Base-by-base conservation (phyloP, 2,888 invertebrate species). In the Morpho deidamia region DNA sequence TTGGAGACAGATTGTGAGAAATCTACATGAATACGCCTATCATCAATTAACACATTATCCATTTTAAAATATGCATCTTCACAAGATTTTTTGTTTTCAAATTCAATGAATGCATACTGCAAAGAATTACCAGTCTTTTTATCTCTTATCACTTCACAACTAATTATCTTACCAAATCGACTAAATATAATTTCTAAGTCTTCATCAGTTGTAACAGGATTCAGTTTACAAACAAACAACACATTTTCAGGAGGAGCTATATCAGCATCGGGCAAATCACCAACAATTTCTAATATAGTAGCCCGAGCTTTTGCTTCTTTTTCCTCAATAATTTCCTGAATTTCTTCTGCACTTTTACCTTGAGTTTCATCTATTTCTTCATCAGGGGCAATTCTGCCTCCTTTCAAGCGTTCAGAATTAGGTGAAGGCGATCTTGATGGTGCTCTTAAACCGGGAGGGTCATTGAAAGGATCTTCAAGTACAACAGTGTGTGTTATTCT, bases 41-140 rank as follows among this genome's bases (percentile, higher is more conserved):
- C 99, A 84, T 99, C 99, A 68, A 99, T 99, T 7, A 99, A 89
- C 0, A 99, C 99, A 90, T 99, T 99, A 78, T 99, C 99, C 99
- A 99, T 99, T 90, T 99, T 99, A 72, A 99, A 98, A 82, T 97
- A 99, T 0, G 99, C 99, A 67, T 96, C 96, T 86, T 99, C 99
- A 84, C 99, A 99, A 0, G 96, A 92, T 70, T 96, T 96, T 62
- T 94, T 93, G 50, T 97, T 95, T 59, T 95, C 95, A 90, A 99
- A 99, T 81, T 99, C 99, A 55, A 99, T 96, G 78, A 99, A 99
- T 0, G 99, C 99, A 83, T 99, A 99, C 74, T 99, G 99, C 53
- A 99, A 87, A 0, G 99, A 99, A 76, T 99, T 98, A 0, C 95
- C 95, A 1, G 95, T 94, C 72, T 96, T 95, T 63, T 95, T 94